Evolutionary conservation across 1,140 invertebrate species (phyloP).

Genomic region (Carposina sasakii): DNA sequence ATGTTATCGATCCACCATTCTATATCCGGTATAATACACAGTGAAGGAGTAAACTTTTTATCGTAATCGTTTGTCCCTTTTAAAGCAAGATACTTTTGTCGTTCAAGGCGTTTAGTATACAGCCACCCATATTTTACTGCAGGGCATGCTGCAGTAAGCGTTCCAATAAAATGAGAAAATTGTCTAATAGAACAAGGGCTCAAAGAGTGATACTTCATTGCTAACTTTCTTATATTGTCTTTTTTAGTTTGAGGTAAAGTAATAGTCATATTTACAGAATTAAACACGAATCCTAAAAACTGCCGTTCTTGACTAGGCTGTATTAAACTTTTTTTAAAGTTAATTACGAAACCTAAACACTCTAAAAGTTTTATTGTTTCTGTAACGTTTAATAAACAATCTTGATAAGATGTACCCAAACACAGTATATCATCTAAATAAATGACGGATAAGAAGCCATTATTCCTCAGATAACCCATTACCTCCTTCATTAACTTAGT

Average conservation of each 20-base stretch:
- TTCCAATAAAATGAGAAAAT: conserved; percentile 3
- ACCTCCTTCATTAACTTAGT: conserved; percentile 2
- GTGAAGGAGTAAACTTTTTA: background rate
- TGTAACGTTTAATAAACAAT: background rate
- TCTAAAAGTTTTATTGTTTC: background rate
- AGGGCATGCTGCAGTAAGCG: conserved; percentile 1
- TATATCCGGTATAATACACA: background rate
- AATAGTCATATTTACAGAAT: background rate
- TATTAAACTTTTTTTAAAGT: conserved; percentile 1
- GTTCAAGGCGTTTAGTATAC: conserved; percentile 1
- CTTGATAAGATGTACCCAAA: background rate
- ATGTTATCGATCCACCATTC: conserved; percentile 5
- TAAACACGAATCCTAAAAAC: conserved; percentile 3
- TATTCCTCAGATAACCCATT: background rate
- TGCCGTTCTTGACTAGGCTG: background rate
- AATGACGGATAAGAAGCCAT: background rate
- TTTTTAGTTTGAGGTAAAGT: conserved; percentile 1
- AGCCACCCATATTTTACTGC: background rate
- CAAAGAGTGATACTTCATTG: background rate
- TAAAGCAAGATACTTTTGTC: conserved; percentile 6
- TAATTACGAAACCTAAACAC: conserved; percentile 6
- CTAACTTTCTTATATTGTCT: background rate
- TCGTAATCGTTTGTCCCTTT: background rate
- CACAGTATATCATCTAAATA: conserved; percentile 9
- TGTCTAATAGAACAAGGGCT: background rate